Conservation (phyloP, 1,140 invertebrate species). For the Drosophila elegans region DNA sequence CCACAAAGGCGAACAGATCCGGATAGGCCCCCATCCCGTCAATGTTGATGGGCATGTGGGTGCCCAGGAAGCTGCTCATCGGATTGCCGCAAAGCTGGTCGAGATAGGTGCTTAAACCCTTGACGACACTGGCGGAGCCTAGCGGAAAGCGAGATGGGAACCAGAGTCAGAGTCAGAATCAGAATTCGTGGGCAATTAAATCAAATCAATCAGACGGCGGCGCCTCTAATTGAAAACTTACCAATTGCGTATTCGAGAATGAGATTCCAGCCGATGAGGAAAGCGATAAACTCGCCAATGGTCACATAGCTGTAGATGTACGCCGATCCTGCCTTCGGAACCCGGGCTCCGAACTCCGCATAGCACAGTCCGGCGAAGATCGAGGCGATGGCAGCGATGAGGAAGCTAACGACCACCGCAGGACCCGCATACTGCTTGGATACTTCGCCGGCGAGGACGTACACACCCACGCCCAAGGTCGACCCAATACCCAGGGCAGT, state of each 20-base stretch:
- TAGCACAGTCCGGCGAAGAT: conserved; percentile 95
- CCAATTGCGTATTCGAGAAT: conserved; percentile 96
- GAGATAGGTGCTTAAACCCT: conserved; percentile 95
- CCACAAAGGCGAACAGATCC: conserved; percentile 91
- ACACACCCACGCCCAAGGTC: conserved; percentile 96
- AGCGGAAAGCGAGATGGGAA: conserved; percentile 22
- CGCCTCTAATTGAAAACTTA: conserved; percentile 84
- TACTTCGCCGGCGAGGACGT: conserved; percentile 95
- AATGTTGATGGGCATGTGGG: conserved; percentile 89
- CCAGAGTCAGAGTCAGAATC: background rate
- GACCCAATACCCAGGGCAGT: conserved; percentile 93
- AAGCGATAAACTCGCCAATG: conserved; percentile 93
- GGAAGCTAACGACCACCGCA: conserved; percentile 93
- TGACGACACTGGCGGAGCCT: conserved; percentile 96
- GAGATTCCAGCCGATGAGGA: conserved; percentile 94
- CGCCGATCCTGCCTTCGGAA: conserved; percentile 94
- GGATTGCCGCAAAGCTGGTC: conserved; percentile 91
- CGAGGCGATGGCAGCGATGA: conserved; percentile 95
- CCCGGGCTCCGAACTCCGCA: conserved; percentile 94
- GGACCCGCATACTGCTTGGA: conserved; percentile 94
- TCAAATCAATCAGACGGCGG: conserved; percentile 52
- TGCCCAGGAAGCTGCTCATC: conserved; percentile 89
- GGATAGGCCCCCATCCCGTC: conserved; percentile 91
- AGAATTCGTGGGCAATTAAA: conserved; percentile 47
- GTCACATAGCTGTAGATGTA: conserved; percentile 96